Base-by-base conservation (phyloP, 2,888 invertebrate species). In the Oscheius sp. region DNA sequence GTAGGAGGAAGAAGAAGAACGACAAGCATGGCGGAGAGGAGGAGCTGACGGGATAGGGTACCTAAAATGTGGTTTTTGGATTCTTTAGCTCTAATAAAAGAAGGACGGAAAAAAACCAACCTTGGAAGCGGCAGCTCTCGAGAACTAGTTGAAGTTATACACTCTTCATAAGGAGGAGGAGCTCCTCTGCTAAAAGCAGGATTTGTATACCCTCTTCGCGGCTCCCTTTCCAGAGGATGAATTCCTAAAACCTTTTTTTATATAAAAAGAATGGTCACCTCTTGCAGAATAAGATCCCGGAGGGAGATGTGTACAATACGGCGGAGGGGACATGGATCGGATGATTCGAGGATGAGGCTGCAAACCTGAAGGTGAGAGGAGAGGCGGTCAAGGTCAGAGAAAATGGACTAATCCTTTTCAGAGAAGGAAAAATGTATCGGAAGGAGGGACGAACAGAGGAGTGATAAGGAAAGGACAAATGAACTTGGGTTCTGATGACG, bases 91-190 rank as follows among this genome's bases (percentile, higher is more conserved):
- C 8, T n/a, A 8, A 8, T n/a, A 47, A 17, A 47, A 2, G 22
- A 20, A 47, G 6, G 12, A 47, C 47, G 12, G n/a, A 12, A 12
- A 22, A 17, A 47, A 22, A n/a, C 12, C 24, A 22, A 33, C 5
- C 33, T 33, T 3, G 54, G 54, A 5, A 33, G 33, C 2, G n/a
- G n/a, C 36, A 8, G 14, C 36, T 36, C 14, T 36, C 36, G 36
- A 9, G 36, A 36, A 36, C 14, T 14, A 36, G n/a, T n/a, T n/a
- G n/a, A n/a, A n/a, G n/a, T n/a, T n/a, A n/a, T n/a, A n/a, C n/a
- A n/a, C 9, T 54, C 20, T 5, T 54, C 54, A 32, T 54, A 54
- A n/a, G 54, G 32, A 2, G 54, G 54, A 17, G 54, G 54, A 4
- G 54, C 54, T 8, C 33, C 22, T 2, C 33, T 32, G 4, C n/a